Evolutionary conservation across 2,797 vertebrate species (phyloP), one percentile per base, ranked within the genome.

Genomic region (Darevskia nairensis): DNA sequence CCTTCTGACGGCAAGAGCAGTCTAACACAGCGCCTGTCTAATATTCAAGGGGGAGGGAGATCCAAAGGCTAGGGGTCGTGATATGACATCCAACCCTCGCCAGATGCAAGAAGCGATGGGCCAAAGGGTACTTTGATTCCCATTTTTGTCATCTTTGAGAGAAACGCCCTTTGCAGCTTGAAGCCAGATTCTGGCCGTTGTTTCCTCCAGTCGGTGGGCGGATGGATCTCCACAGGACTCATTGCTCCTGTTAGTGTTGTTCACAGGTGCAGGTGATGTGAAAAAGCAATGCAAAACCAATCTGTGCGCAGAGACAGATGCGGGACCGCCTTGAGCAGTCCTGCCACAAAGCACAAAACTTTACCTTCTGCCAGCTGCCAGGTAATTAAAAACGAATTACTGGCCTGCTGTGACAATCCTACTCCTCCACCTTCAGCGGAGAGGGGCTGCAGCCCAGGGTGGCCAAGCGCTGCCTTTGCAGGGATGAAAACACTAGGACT

Each of bases 361-460:
- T 90, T 91, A 90, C 91, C 92, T 94, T 85, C 91, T 66, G 79
- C 89, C 89, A 89, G 91, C 93, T 92, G 90, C 5, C 89, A 75
- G 17, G 17, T 19, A 84, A 95, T 92, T 90, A 90, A 94, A 94
- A 89, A 75, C 89, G 79, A 89, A 92, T 90, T 79, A 91, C 90
- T 86, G 90, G 87, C 87, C 88, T 80, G 84, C 89, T 86, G 90
- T 2, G 39, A 74, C 77, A 87, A 80, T 91, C 86, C 91, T 86
- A 85, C 85, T 71, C 88, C 83, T 68, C 90, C 89, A 90, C 89
- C 91, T 92, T 89, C 1, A 89, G 87, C 35, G 21, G 72, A 32
- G 29, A 69, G 29, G 35, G 39, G 41, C 41, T 25, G 8, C 9
- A 79, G 77, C 27, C 41, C 76, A 39, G 35, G 50, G 3, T 23